These are phyloP conservation scores for Lepeophtheirus salmonis DNA, from an alignment of 1,140 invertebrate genomes.

Conservation along the genomic window DNA sequence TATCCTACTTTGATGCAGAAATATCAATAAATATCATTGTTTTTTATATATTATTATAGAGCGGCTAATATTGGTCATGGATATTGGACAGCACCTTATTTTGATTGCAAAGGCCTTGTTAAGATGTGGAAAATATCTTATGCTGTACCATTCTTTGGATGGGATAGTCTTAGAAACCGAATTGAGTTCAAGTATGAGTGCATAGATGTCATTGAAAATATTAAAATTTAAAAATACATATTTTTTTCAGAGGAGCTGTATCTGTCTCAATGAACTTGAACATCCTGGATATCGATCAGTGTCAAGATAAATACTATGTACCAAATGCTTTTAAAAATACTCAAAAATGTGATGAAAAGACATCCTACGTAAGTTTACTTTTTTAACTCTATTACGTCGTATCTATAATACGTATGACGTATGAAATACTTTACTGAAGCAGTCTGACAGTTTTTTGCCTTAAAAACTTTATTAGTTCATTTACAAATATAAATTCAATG, in stretches of 20 bases:
- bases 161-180: constrained; percentile 71
- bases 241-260: constrained; percentile 57
- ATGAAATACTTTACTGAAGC: too few relatives aligned
- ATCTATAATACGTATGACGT: too few relatives aligned
- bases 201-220: background rate
- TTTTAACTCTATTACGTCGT: too few relatives aligned
- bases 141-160: constrained; percentile 87
- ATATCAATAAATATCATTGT: constrained; percentile 9
- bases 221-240: constrained; percentile 6
- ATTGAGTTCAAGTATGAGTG: constrained; percentile 76
- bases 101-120: constrained; percentile 70
- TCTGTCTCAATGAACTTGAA: constrained; percentile 74
- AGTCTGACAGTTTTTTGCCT: too few relatives aligned
- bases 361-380: constrained; percentile 83
- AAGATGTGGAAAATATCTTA: constrained; percentile 91
- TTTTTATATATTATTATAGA: constrained; percentile 29
- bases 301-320: constrained; percentile 62
- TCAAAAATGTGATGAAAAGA: constrained; percentile 74
- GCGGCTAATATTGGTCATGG: constrained; percentile 70
- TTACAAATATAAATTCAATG: too few relatives aligned
- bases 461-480: too few relatives aligned
- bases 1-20: constrained; percentile 7
- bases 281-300: constrained; percentile 85
- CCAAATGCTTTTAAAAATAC: constrained; percentile 88
- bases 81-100: constrained; percentile 79